Conservation (phyloP, 2,113 vertebrate species). For the Gasterosteus nipponicus region DNA sequence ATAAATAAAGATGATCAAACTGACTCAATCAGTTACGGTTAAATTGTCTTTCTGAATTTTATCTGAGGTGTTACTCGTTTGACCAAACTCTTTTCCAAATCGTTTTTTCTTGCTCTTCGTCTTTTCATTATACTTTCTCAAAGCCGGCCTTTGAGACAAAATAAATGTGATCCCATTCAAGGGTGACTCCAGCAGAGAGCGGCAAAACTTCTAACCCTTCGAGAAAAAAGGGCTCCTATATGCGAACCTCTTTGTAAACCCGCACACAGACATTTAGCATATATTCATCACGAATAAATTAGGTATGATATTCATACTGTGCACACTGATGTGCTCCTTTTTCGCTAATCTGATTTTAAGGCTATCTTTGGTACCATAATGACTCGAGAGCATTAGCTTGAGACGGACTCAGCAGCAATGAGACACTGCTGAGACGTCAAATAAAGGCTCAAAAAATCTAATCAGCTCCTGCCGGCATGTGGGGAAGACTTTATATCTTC, state of each 20-base stretch:
- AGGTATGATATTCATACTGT: slow-evolving; percentile 25
- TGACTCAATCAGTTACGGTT: neutral
- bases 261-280: neutral
- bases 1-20: neutral
- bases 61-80: neutral
- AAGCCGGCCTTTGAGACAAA: slow-evolving; percentile 13
- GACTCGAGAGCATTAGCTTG: slow-evolving; percentile 43
- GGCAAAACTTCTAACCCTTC: slow-evolving; percentile 14
- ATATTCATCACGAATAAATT: slow-evolving; percentile 44
- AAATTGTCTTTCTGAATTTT: neutral
- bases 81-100: slow-evolving; percentile 18
- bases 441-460: slow-evolving; percentile 44
- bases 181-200: slow-evolving; percentile 19
- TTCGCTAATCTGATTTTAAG: slow-evolving; percentile 49
- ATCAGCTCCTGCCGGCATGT: slow-evolving; percentile 36
- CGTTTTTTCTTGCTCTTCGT: slow-evolving; percentile 1
- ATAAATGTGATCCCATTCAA: slow-evolving; percentile 25
- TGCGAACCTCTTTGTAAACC: neutral
- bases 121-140: slow-evolving; percentile 23
- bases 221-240: slow-evolving; percentile 17
- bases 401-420: slow-evolving; percentile 29
- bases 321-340: neutral
- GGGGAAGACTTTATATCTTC: slow-evolving; percentile 34
- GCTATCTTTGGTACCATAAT: slow-evolving; percentile 47
- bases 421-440: slow-evolving; percentile 40